These are phyloP conservation scores for Sylvietta virens DNA, from an alignment of 2,113 vertebrate species.

Conservation along the genomic window DNA sequence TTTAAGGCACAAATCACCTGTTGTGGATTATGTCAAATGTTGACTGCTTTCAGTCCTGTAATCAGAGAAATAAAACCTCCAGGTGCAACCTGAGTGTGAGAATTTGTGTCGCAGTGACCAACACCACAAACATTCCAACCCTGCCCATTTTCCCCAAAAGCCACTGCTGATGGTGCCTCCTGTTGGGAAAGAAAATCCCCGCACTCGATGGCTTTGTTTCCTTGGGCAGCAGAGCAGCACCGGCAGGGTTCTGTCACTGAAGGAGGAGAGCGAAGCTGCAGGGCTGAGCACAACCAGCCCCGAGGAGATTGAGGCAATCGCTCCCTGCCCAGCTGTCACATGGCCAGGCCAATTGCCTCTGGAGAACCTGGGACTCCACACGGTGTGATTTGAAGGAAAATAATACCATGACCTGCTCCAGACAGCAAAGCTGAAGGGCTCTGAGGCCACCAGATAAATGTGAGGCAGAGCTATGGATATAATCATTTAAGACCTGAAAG, in stretches of 20 bases:
- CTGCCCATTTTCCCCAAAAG: background rate
- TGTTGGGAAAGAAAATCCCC: no score
- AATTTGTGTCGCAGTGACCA: background rate
- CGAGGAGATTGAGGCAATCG: background rate
- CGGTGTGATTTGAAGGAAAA: slow-evolving; percentile 34
- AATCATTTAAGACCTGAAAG: slow-evolving; percentile 17
- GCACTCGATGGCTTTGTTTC: accelerated
- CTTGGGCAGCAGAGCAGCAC: background rate
- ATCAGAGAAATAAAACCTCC: background rate
- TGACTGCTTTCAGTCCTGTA: background rate
- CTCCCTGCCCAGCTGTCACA: slow-evolving; percentile 9
- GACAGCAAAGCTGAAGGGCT: slow-evolving; percentile 17
- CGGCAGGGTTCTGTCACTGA: background rate
- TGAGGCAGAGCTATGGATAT: slow-evolving; percentile 19
- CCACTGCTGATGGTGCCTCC: accelerated
- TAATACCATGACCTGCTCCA: background rate
- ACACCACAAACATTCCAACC: accelerated
- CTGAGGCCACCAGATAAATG: background rate
- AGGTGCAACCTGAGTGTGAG: background rate
- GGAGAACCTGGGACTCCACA: background rate
- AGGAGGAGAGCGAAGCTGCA: background rate
- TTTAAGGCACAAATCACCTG: background rate
- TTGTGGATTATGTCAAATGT: background rate
- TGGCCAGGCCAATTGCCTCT: slow-evolving; percentile 6
- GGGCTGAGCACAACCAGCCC: background rate